Evolutionary conservation across 2,113 vertebrate species (phyloP).

Genomic region (Calidris pygmaea): DNA sequence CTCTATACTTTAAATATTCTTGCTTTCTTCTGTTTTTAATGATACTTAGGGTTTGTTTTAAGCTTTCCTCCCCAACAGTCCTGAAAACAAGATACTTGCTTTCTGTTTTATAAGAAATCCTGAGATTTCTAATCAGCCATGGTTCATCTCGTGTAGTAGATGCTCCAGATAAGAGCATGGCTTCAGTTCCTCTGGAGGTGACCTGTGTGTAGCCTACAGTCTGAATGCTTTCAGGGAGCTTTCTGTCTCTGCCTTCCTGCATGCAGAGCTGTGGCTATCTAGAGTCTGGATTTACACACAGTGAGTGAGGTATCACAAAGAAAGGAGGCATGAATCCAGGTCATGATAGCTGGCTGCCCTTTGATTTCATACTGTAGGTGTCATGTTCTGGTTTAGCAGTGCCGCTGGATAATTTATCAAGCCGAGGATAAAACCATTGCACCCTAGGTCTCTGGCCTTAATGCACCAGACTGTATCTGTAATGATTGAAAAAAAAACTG

Average conservation of each 20-base stretch:
- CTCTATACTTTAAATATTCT: neutral
- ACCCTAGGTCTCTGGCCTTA: neutral
- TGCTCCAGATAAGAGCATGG: neutral
- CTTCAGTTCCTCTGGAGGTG: neutral
- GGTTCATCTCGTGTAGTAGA: neutral
- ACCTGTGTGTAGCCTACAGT: neutral
- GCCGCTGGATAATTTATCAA: fast-evolving
- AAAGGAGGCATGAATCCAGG: neutral
- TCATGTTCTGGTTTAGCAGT: neutral
- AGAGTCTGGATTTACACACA: neutral
- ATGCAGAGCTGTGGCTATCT: neutral
- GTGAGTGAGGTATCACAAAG: neutral
- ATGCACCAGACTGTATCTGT: fast-evolving
- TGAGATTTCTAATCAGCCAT: neutral
- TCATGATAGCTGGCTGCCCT: too few species aligned
- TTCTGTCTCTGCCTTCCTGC: neutral
- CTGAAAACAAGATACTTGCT: neutral
- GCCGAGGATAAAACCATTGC: neutral
- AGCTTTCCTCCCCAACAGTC: neutral
- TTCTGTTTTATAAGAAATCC: neutral
- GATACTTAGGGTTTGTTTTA: neutral
- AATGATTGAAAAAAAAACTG: too few species aligned
- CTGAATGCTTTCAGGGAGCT: neutral
- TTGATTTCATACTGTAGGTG: neutral
- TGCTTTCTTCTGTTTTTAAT: neutral